phyloP scores from a whole-genome alignment of 1,140 invertebrate genomes.

The Drosophila orena region DNA sequence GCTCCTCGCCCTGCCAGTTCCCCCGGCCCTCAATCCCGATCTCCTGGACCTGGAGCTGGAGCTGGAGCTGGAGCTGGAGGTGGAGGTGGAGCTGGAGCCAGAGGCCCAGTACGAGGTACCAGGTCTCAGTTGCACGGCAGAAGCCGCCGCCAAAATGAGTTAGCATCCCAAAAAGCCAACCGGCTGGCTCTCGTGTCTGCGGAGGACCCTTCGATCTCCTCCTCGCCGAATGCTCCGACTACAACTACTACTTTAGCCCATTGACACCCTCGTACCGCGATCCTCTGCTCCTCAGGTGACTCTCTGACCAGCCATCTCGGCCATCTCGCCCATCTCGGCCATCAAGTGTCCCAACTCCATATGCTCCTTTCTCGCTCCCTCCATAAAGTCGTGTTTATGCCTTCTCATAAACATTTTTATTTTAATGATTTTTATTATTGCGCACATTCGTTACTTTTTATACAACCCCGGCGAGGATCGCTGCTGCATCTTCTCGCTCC shows the following conservation, averaged over 20 bases:
- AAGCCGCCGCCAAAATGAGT: slow-evolving; percentile 79
- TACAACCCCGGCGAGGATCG: slow-evolving; percentile 63
- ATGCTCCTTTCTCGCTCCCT: slow-evolving; percentile 10
- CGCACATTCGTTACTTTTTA: slow-evolving; percentile 83
- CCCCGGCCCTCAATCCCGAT: not conserved
- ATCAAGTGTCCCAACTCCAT: slow-evolving; percentile 65
- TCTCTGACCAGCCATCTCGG: slow-evolving; percentile 18
- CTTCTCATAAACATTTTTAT: slow-evolving; percentile 84
- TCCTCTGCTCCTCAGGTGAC: slow-evolving; percentile 13
- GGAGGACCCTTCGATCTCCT: slow-evolving; percentile 18
- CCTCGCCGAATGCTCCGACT: slow-evolving; percentile 25
- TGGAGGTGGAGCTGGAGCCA: slow-evolving; percentile 3
- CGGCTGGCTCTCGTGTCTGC: slow-evolving; percentile 30
- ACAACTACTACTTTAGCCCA: slow-evolving; percentile 62
- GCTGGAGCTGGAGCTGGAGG: too few species aligned
- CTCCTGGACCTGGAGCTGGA: slow-evolving; percentile 1
- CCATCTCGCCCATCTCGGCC: slow-evolving; percentile 28
- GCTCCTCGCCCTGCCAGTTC: slow-evolving; percentile 9
- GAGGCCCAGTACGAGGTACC: slow-evolving; percentile 11
- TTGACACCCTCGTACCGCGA: slow-evolving; percentile 50
- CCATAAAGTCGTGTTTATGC: slow-evolving; percentile 78
- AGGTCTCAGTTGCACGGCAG: slow-evolving; percentile 28
- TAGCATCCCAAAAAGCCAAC: slow-evolving; percentile 68
- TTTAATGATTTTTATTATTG: slow-evolving; percentile 84
- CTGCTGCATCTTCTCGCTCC: slow-evolving; percentile 19